Evolutionary conservation across 2,888 invertebrate genomes (phyloP), one percentile per base, ranked within the genome.

Genomic region (Choristoneura rosaceana): DNA sequence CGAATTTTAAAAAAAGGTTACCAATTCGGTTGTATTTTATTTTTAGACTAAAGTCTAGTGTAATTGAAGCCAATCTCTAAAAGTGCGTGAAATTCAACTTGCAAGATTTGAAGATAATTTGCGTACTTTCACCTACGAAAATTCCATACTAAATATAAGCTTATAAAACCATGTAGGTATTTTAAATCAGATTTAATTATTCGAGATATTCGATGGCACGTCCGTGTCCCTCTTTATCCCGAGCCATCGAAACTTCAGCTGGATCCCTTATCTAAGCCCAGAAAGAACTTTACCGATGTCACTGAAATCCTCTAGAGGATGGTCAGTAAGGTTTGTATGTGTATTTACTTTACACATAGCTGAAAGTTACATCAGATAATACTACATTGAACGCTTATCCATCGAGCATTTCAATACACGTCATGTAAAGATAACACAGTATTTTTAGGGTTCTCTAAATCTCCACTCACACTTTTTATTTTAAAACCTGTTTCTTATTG

Each of bases 161-260:
- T 7, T 8, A 3, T 15, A 9, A 52, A 47, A n/a, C 4, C n/a
- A 5, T 7, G 52, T 9, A 5, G 1, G 52, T 9, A 17, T 52
- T 52, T 9, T 2, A 9, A 52, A 52, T 9, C 0, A 1, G 8
- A 52, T 17, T 9, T 4, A 15, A 17, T 17, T n/a, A 52, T 52
- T 17, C 5, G 52, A 17, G 7, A 52, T 17, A 52, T 52, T 15
- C 52, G 17, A 3, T 52, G 17, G 52, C 52, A 52, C 52, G 52
- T 52, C 9, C 17, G 47, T 14, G n/a, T n/a, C 59, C 34, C 34
- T 59, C 50, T 61, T 69, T 61, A 61, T 69, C 68, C 61, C 34
- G 43, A 45, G 15, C 33, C 33, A 33, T 50, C 10, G n/a, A 41
- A 69, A 69, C 61, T 69, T 69, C n/a, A 3, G 17, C 10, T 10